Base-by-base conservation (phyloP, 2,113 vertebrate genomes). In the Campylorhamphus procurvoides region DNA sequence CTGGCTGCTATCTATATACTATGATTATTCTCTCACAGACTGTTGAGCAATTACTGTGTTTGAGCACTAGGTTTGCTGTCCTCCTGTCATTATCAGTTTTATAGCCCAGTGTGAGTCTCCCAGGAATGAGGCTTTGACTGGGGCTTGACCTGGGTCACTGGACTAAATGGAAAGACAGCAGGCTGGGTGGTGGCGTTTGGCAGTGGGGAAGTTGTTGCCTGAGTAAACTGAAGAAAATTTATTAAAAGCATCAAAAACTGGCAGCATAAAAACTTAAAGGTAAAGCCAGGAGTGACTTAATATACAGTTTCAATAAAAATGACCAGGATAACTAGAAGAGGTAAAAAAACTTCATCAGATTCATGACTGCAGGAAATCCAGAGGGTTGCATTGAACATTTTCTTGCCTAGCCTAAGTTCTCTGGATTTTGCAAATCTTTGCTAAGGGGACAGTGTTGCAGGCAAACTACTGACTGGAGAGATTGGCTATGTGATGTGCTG, bases 171-270 rank as follows among this genome's bases (percentile, higher is more conserved):
- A 77, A 92, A 92, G 37, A 20, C 6, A 28, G 60, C 42, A 71
- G 60, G 42, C 47, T 77, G 80, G 39, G 69, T 0, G 3, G 74
- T n/a, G 42, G 76, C 39, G 29, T 90, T 84, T 40, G 66, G 87
- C 49, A 82, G 20, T 8, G 22, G 33, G 44, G 47, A 87, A 40
- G 44, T 9, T n/a, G 19, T 47, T 94, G 82, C 49, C 58, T 64
- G 37, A 69, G n/a, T n/a, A 64, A 92, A 81, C 25, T 7, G 14
- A 87, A 56, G n/a, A 68, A 68, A 76, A 82, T 50, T 31, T 56
- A 75, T 84, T 94, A 64, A 79, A 96, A 87, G 44, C 27, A 67
- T 77, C 74, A 94, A 81, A 89, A 84, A 20, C 35, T 67, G 39
- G 28, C 82, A 47, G 44, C 33, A 53, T 71, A 50, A 39, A 92